Evolutionary conservation across 2,888 invertebrate species (phyloP), one percentile per base, ranked within the genome.

Genomic region (Cylindroiulus punctatus): DNA sequence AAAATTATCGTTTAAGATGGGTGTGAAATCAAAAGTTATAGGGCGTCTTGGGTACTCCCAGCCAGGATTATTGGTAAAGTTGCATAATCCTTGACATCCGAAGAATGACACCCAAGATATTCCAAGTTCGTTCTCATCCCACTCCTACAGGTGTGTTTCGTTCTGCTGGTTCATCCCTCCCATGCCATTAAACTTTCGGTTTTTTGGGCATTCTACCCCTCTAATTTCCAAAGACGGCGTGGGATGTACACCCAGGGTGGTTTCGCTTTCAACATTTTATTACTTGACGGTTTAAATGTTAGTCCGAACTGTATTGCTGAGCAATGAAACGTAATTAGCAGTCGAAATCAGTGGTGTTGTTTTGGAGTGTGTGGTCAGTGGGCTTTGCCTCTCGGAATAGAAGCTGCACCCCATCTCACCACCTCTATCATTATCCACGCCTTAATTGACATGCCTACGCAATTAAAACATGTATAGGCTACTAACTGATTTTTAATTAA

Each of bases 131-230:
- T 52, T 52, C 52, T 52, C 19, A 19, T 17, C 52, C 52, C 52
- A 52, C 52, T 52, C 52, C 52, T 52, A 44, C 52, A 52, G 52
- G 52, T 52, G 44, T 44, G 52, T 52, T 52, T 52, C 52, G 19
- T 52, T 52, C 5, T 52, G 52, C 52, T 52, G 52, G 52, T 52
- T 44, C 52, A 52, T 52, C 52, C 52, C 52, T 52, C 52, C 52
- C 52, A n/a, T 52, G 52, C 19, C 52, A 52, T 52, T 52, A 52
- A 52, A 52, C 52, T 52, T 52, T 52, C 19, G 52, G 1, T 52
- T 52, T 52, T 52, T 52, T 52, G 17, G 2, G 52, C 52, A 52
- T 0, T 52, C 5, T 52, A 52, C 52, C 52, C 52, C 52, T 17
- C 52, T 19, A 19, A 52, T 52, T 52, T 52, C 52, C 52, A 52